Evolutionary conservation across 2,113 vertebrate species (phyloP), one percentile per base, ranked within the genome.

Genomic region (Chaetodon auriga): DNA sequence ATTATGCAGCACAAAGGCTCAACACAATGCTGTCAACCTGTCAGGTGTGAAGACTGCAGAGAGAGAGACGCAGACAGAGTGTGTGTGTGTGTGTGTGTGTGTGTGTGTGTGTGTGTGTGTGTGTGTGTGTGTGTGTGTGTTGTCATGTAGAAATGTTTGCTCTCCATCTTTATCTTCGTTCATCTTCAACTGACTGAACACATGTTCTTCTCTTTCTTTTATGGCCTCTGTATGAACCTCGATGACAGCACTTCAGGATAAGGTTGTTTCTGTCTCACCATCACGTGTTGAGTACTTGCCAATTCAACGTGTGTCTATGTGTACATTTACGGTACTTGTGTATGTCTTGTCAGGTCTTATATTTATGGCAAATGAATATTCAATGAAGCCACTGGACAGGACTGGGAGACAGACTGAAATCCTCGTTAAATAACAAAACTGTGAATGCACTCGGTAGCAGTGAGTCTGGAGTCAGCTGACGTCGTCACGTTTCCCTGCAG

Each of bases 121-220:
- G 38, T 38, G 38, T 38, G 38, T 38, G 38, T 36, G 35, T 12
- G 23, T 25, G 6, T 13, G 55, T 13, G n/a, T 23, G 11, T n/a
- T 21, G 18, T 10, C 4, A 61, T 10, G 30, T 74, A 45, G 11
- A 23, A 38, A 38, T 30, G 19, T 14, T 7, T 41, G 19, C 14
- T 41, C n/a, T 0, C n/a, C 6, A 38, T 66, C n/a, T 30, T 48
- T 30, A 66, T 48, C n/a, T 46, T 5, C 1, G 30, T 11, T 36
- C 12, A 14, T 43, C 43, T 45, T 51, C 60, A 51, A 46, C 74
- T 66, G 74, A 55, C 38, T 66, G 11, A 45, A 68, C 51, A 55
- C 38, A 11, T 15, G 18, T 15, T 35, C 51, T 15, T 35, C 51
- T 48, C 19, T 58, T n/a, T 13, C 11, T 73, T 36, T 65, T 5